Percentiles rank a stretch among this genome's conserved stretches.
Conservation (phyloP, 2,888 invertebrate genomes). For the Drosophila lacicola region DNA sequence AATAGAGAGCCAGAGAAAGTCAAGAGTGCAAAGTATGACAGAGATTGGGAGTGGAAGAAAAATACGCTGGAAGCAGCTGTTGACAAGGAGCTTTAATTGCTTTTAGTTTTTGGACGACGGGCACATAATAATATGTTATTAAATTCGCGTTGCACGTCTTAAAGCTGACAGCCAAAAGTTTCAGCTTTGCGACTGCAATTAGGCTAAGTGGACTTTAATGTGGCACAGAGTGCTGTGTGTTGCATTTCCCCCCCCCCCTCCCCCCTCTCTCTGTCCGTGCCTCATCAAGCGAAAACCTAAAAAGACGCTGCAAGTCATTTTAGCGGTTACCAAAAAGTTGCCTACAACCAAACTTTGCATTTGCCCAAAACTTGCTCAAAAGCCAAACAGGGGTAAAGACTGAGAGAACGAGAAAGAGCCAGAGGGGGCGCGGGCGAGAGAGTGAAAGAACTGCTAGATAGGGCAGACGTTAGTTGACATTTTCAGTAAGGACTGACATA, state of each 20-base stretch:
- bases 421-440: not conserved
- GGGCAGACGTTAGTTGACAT: conserved; percentile 61
- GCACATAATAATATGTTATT: conserved; percentile 51
- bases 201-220: conserved; percentile 76
- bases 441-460: not conserved
- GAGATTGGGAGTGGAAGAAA: conserved; percentile 1
- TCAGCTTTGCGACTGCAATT: conserved; percentile 59
- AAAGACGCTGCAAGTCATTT: conserved; percentile 68
- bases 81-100: conserved; percentile 71
- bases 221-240: conserved; percentile 49
- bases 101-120: conserved; percentile 51
- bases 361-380: conserved; percentile 46
- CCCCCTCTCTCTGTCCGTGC: too few species aligned
- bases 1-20: conserved; percentile 30
- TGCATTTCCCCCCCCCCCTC: not conserved
- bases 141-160: conserved; percentile 50
- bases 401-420: not conserved
- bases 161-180: conserved; percentile 43
- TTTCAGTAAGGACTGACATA: conserved; percentile 44
- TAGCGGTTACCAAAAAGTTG: conserved; percentile 58
- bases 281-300: conserved; percentile 10
- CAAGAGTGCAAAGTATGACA: not conserved
- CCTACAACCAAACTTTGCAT: conserved; percentile 68
- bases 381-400: not conserved
- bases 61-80: conserved; percentile 58